Conservation (phyloP, 2,888 invertebrate species). For the Zhuqinia jingwanae region DNA sequence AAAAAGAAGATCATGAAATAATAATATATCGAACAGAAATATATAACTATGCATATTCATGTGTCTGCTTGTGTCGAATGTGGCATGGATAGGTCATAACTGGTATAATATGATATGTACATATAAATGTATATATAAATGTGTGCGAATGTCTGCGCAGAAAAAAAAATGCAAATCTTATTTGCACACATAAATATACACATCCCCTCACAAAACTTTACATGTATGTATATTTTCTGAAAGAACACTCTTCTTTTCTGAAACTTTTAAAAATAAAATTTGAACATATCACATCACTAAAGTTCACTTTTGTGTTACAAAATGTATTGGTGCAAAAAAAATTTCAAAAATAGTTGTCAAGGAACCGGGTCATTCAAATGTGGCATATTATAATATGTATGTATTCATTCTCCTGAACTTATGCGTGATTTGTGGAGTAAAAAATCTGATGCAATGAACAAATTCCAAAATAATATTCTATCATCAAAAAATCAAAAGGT, state of each 20-base stretch:
- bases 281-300: background rate
- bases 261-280: background rate
- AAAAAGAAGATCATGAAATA: background rate
- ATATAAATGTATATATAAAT: background rate
- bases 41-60: background rate
- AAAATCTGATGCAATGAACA: no score
- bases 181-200: background rate
- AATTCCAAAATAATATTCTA: no score
- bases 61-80: no score
- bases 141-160: background rate
- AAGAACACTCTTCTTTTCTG: background rate
- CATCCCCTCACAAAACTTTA: background rate
- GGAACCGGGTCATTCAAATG: constrained; percentile 30
- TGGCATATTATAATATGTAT: background rate
- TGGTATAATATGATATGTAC: no score
- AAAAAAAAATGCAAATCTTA: background rate
- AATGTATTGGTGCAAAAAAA: background rate
- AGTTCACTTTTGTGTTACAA: background rate
- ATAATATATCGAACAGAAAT: background rate
- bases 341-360: background rate
- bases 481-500: no score
- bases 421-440: no score
- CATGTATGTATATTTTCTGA: background rate
- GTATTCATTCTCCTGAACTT: background rate
- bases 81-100: no score